Conservation (phyloP, 2,888 invertebrate genomes). For the Charanyca ferruginea region DNA sequence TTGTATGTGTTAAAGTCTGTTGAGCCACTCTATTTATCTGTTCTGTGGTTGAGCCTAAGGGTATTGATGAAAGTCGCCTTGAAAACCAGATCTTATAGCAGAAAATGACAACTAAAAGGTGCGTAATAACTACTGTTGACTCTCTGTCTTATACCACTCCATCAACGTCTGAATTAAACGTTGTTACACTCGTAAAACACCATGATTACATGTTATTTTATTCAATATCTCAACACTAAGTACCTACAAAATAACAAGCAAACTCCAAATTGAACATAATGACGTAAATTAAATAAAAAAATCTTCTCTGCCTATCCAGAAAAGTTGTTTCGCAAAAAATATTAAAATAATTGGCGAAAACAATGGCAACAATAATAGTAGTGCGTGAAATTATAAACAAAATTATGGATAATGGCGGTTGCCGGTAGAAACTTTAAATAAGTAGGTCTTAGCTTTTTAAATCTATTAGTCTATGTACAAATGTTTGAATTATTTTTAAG, state of each 20-base stretch:
- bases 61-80: not conserved
- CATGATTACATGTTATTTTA: conserved; percentile 20
- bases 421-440: conserved; percentile 28
- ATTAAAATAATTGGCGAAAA: conserved; percentile 32
- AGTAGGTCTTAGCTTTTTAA: conserved; percentile 31
- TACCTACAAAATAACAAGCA: not conserved
- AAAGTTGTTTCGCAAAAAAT: conserved; percentile 1
- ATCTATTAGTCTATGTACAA: conserved; percentile 28
- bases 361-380: conserved; percentile 23
- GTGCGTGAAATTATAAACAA: conserved; percentile 45
- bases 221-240: conserved; percentile 35
- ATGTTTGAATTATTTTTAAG: conserved; percentile 28
- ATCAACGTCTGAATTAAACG: conserved; percentile 17
- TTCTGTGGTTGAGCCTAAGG: not conserved
- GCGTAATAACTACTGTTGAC: not conserved
- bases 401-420: conserved; percentile 46
- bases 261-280: conserved; percentile 36
- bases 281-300: conserved; percentile 2
- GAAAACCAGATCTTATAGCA: not conserved
- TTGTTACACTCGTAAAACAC: conserved; percentile 5
- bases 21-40: no score
- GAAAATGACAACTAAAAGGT: conserved; percentile 3
- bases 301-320: not conserved
- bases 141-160: conserved; percentile 6
- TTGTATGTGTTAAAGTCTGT: no score